Base-by-base conservation (phyloP, 2,797 vertebrate genomes). In the Pachyuromys duprasi region DNA sequence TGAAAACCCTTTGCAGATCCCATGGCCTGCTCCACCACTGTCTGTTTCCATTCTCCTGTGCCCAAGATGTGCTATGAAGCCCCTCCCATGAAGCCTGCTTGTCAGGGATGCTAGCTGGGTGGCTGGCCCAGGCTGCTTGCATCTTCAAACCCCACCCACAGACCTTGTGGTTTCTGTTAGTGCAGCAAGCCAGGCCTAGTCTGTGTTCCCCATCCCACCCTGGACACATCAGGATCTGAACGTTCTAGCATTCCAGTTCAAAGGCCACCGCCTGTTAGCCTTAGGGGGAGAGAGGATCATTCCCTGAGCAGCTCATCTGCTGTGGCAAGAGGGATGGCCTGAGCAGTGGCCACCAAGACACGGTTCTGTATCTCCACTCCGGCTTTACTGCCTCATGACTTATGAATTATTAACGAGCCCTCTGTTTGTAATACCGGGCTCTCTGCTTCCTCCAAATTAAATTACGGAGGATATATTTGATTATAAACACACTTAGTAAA, bases 401-500 rank as follows among this genome's bases (percentile, higher is more conserved):
- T 67, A 97, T 97, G 96, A 97, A 97, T 98, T 97, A 97, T 97
- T 97, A 97, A 98, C 93, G 5, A 90, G 96, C 88, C 91, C 94
- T 97, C 80, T 97, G 91, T 96, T 97, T 95, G 82, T 93, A 96
- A 88, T 96, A 90, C 95, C 74, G 88, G 95, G 84, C 92, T 98
- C 98, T 97, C 83, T 5, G 76, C 96, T 97, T 97, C 86, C 91
- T 97, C 97, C 97, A 97, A 97, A 98, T 97, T 97, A 97, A 97
- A 36, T 98, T 98, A 98, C 92, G 33, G 89, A 98, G 95, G 91
- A 94, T 97, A 91, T 97, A 96, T 97, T 98, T 98, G 98, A 98
- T 98, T 97, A 98, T 97, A 97, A 98, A 98, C 97, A 98, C 96
- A 97, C 95, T 98, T 97, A 98, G 97, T 98, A 98, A 98, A 97